Evolutionary conservation across 2,888 invertebrate genomes (phyloP).

Genomic region (Limnephilus rhombicus): DNA sequence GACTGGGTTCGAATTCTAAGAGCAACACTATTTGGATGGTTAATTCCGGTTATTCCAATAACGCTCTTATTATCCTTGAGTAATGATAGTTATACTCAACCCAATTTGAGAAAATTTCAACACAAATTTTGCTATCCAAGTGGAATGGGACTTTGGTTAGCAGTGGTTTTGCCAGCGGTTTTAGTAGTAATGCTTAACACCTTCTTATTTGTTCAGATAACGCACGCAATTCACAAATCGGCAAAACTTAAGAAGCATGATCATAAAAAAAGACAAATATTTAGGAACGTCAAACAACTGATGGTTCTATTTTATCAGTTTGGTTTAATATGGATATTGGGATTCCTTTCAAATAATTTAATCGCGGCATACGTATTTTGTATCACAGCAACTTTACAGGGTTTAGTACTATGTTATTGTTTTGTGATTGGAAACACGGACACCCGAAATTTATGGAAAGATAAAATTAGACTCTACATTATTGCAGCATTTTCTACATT

Average conservation of each 20-base stretch:
- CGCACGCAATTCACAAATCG: constrained; percentile 72
- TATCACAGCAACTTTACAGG: constrained; percentile 78
- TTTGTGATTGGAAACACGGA: constrained; percentile 80
- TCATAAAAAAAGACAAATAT: background rate
- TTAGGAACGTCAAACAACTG: constrained; percentile 76
- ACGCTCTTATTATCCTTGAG: constrained; percentile 74
- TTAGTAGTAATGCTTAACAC: constrained; percentile 78
- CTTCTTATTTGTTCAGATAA: constrained; percentile 78
- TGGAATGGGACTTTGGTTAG: constrained; percentile 77
- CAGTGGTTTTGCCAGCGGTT: constrained; percentile 77
- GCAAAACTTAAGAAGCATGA: background rate
- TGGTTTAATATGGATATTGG: constrained; percentile 81
- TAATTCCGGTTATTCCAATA: constrained; percentile 77
- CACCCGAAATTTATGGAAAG: constrained; percentile 78
- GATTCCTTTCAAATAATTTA: constrained; percentile 74
- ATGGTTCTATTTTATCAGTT: constrained; percentile 80
- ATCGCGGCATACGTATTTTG: constrained; percentile 79
- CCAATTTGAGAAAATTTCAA: constrained; percentile 64
- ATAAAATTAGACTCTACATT: constrained; percentile 68
- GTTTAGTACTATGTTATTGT: constrained; percentile 80
- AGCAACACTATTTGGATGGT: constrained; percentile 82
- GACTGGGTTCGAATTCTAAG: constrained; percentile 77
- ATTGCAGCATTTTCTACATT: background rate
- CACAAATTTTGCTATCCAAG: constrained; percentile 78
- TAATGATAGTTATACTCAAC: constrained; percentile 74